phyloP scores from a whole-genome alignment of 2,113 vertebrate genomes.

The Notechis scutatus region DNA sequence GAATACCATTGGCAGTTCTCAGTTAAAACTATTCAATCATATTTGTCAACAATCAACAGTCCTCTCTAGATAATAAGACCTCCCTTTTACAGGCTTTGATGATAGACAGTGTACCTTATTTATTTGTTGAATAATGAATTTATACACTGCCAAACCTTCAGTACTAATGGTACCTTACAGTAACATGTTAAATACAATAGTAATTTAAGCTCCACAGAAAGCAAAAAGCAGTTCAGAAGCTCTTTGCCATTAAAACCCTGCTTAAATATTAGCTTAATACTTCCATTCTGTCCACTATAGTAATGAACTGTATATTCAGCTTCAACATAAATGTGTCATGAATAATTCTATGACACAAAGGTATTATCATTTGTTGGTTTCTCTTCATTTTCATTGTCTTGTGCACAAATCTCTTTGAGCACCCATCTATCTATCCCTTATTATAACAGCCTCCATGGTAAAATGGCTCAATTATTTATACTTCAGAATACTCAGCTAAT shows the following conservation, averaged over 20 bases:
- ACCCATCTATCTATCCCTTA: background rate
- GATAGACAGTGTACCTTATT: background rate
- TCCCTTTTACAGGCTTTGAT: background rate
- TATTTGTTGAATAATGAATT: background rate
- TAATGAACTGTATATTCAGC: background rate
- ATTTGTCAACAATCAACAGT: background rate
- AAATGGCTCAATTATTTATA: background rate
- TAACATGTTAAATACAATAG: background rate
- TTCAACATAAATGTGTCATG: background rate
- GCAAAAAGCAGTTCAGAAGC: background rate
- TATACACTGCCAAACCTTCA: background rate
- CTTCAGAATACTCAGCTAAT: background rate
- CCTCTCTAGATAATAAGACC: background rate
- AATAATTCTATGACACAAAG: background rate
- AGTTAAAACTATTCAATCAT: background rate
- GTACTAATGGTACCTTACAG: background rate
- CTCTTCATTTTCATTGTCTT: background rate
- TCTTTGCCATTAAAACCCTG: background rate
- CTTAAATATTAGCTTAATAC: background rate
- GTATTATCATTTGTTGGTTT: background rate
- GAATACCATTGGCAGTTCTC: background rate
- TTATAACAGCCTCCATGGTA: background rate
- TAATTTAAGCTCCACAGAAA: background rate
- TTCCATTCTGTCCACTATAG: background rate
- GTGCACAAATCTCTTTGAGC: background rate